Percentiles rank a stretch among this genome's conserved stretches.
phyloP scores from a whole-genome alignment of 2,113 vertebrate genomes.

The Shinisaurus crocodilurus region DNA sequence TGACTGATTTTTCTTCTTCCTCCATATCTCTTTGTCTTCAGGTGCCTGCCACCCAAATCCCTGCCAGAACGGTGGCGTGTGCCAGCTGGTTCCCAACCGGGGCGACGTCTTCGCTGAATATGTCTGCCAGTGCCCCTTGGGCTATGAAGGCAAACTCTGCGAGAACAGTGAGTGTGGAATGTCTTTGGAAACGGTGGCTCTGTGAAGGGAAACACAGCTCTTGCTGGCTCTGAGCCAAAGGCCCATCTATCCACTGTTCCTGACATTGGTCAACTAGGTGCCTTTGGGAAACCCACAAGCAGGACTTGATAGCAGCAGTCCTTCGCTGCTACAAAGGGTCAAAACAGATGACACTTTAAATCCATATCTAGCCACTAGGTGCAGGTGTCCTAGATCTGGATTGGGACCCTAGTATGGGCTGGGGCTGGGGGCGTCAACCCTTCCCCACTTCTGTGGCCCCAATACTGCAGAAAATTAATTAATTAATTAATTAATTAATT shows the following conservation, averaged over 20 bases:
- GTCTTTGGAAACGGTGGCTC: background rate
- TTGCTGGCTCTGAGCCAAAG: background rate
- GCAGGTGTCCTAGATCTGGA: too few species aligned
- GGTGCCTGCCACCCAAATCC: conserved; percentile 92
- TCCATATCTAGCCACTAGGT: too few species aligned
- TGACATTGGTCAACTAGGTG: background rate
- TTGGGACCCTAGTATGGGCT: too few species aligned
- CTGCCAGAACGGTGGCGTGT: conserved; percentile 85
- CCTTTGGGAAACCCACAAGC: background rate
- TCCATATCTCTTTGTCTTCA: conserved; percentile 52
- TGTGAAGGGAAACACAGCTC: background rate
- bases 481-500: too few species aligned
- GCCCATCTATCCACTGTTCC: background rate
- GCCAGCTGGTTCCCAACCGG: conserved; percentile 79
- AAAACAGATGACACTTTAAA: too few species aligned
- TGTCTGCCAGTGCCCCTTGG: conserved; percentile 85
- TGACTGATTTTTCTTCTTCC: background rate
- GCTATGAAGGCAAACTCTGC: conserved; percentile 88
- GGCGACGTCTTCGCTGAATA: conserved; percentile 91
- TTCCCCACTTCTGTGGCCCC: too few species aligned
- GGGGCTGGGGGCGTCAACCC: too few species aligned
- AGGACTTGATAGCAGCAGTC: background rate
- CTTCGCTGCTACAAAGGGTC: background rate
- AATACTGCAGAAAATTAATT: background rate
- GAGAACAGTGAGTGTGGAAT: conserved; percentile 85